Evolutionary conservation across 1,140 invertebrate genomes (phyloP).

Genomic region (Drosophila truncata): DNA sequence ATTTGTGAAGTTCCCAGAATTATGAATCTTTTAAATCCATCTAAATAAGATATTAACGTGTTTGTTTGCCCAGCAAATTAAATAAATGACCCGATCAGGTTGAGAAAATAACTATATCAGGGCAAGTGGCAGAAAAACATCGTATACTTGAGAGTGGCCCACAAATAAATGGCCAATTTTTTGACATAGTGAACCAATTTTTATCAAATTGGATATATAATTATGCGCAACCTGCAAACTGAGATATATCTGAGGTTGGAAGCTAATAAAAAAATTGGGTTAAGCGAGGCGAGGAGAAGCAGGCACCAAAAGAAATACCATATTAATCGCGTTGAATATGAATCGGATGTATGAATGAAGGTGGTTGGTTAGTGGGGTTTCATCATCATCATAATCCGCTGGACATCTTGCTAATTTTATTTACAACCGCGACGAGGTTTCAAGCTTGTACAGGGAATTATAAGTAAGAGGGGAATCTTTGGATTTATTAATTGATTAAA

Average conservation of each 20-base stretch:
- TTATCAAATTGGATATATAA: conserved; percentile 45
- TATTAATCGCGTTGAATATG: conserved; percentile 52
- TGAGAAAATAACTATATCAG: conserved; percentile 31
- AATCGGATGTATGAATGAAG: conserved; percentile 47
- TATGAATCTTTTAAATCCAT: background rate
- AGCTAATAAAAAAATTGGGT: conserved; percentile 38
- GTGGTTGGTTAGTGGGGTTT: conserved; percentile 12
- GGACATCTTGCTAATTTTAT: conserved; percentile 33
- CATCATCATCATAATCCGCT: conserved; percentile 28
- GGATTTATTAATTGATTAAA: background rate
- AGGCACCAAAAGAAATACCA: conserved; percentile 42
- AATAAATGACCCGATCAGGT: conserved; percentile 12
- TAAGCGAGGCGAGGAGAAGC: conserved; percentile 32
- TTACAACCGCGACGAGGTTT: conserved; percentile 14
- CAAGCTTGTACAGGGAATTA: background rate
- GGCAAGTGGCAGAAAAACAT: conserved; percentile 21
- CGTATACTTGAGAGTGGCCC: conserved; percentile 8
- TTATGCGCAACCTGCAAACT: conserved; percentile 26
- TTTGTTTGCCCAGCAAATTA: conserved; percentile 20
- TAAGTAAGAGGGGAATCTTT: background rate
- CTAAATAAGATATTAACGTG: conserved; percentile 13
- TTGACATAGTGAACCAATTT: conserved; percentile 48
- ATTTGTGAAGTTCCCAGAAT: conserved; percentile 12
- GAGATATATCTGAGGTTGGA: conserved; percentile 17
- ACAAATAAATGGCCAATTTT: conserved; percentile 32